phyloP scores from a whole-genome alignment of 2,888 invertebrate genomes.

The Ichneumoninae sp. region DNA sequence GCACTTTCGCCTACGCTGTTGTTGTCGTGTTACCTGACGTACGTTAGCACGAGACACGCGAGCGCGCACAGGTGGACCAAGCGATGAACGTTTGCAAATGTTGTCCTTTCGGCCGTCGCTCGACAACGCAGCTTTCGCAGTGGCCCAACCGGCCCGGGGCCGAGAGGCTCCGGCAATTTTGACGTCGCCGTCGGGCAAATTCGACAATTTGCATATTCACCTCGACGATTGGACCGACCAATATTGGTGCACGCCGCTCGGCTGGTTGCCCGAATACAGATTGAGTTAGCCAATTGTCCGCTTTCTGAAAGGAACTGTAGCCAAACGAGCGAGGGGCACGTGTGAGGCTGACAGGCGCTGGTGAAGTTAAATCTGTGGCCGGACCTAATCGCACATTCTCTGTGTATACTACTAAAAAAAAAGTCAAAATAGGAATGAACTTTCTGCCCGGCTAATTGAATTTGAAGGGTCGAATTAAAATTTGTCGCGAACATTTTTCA shows the following conservation, averaged over 20 bases:
- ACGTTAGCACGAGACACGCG: constrained; percentile 12
- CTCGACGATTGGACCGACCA: constrained; percentile 40
- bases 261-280: constrained; percentile 11
- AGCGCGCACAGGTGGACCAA: neutral
- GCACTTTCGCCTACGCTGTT: neutral
- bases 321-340: constrained; percentile 27
- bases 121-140: neutral
- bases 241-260: constrained; percentile 9
- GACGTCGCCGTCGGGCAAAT: constrained; percentile 45
- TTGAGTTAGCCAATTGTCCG: constrained; percentile 51
- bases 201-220: constrained; percentile 60
- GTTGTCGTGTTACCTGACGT: constrained; percentile 12
- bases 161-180: constrained; percentile 31
- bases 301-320: constrained; percentile 33
- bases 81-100: constrained; percentile 28
- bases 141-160: neutral
- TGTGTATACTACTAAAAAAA: neutral
- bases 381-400: neutral
- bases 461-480: neutral
- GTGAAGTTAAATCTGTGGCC: neutral
- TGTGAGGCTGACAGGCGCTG: neutral
- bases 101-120: constrained; percentile 15
- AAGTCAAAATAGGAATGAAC: neutral
- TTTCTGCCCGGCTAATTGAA: neutral
- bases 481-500: neutral